Evolutionary conservation across 2,888 invertebrate species (phyloP).

Genomic region (Priocnemis perturbator): DNA sequence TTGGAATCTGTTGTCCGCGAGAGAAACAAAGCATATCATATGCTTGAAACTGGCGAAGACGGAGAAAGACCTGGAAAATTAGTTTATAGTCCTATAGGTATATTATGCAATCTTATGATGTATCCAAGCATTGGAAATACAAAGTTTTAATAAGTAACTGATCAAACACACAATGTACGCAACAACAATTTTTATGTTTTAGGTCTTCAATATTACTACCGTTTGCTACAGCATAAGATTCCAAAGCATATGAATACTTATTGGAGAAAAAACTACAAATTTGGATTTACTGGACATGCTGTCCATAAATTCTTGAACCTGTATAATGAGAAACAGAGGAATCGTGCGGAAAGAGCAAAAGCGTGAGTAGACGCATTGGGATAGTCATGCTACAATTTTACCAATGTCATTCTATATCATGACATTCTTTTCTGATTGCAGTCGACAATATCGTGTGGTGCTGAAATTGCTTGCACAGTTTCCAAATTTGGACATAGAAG

Average conservation of each 20-base stretch:
- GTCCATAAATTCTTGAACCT: slow-evolving; percentile 80
- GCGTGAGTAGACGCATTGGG: too few species aligned
- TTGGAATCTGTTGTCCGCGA: slow-evolving; percentile 93
- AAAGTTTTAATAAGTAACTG: too few species aligned
- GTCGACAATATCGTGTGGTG: slow-evolving; percentile 65
- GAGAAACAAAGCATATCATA: slow-evolving; percentile 91
- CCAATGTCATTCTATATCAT: too few species aligned
- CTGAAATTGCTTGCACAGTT: slow-evolving; percentile 80
- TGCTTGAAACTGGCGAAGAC: slow-evolving; percentile 91
- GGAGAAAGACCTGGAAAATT: slow-evolving; percentile 85
- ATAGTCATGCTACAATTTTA: too few species aligned
- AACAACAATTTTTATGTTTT: slow-evolving; percentile 26
- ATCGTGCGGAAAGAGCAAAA: slow-evolving; percentile 57
- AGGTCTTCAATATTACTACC: slow-evolving; percentile 69
- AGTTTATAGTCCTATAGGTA: slow-evolving; percentile 79
- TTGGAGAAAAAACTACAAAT: slow-evolving; percentile 80
- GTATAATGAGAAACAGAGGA: slow-evolving; percentile 82
- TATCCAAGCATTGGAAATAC: too few species aligned
- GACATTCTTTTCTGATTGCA: slow-evolving; percentile 53
- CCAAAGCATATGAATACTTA: slow-evolving; percentile 82
- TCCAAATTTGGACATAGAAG: slow-evolving; percentile 85
- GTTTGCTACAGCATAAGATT: slow-evolving; percentile 80
- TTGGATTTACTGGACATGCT: slow-evolving; percentile 79
- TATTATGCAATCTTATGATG: not conserved
- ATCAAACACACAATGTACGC: too few species aligned